phyloP scores from a whole-genome alignment of 2,113 vertebrate species.

The Corythoichthys haematopterus region DNA sequence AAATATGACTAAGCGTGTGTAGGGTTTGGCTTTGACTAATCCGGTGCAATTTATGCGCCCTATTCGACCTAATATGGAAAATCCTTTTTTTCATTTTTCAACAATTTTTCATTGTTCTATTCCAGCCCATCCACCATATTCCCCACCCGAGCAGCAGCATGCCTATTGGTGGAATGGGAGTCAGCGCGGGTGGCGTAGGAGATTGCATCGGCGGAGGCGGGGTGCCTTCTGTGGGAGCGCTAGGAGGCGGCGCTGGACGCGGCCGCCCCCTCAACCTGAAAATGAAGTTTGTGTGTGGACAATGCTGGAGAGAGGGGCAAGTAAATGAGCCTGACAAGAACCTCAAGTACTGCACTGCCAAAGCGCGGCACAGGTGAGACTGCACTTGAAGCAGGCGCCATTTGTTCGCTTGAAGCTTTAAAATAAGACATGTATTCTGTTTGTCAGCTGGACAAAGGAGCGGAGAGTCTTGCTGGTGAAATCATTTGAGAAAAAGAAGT shows the following conservation, averaged over 20 bases:
- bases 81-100: no score
- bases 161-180: constrained; percentile 40
- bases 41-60: no score
- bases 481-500: constrained; percentile 97
- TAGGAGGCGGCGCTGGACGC: constrained; percentile 43
- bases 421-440: neutral
- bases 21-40: no score
- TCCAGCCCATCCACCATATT: constrained; percentile 56
- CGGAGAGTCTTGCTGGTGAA: constrained; percentile 91
- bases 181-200: constrained; percentile 39
- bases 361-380: constrained; percentile 89
- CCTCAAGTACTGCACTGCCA: constrained; percentile 96
- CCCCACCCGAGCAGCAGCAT: constrained; percentile 59
- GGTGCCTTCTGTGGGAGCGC: constrained; percentile 39
- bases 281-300: constrained; percentile 98
- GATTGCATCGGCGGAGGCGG: constrained; percentile 51
- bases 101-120: neutral
- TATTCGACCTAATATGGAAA: no score
- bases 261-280: constrained; percentile 78
- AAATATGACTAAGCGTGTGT: no score
- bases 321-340: constrained; percentile 96
- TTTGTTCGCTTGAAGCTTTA: neutral
- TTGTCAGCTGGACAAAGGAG: constrained; percentile 92
- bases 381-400: fast-evolving
- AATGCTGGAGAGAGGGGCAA: constrained; percentile 95